These are phyloP conservation scores for Caloenas nicobarica DNA, from an alignment of 2,113 vertebrate genomes.

Conservation along the genomic window DNA sequence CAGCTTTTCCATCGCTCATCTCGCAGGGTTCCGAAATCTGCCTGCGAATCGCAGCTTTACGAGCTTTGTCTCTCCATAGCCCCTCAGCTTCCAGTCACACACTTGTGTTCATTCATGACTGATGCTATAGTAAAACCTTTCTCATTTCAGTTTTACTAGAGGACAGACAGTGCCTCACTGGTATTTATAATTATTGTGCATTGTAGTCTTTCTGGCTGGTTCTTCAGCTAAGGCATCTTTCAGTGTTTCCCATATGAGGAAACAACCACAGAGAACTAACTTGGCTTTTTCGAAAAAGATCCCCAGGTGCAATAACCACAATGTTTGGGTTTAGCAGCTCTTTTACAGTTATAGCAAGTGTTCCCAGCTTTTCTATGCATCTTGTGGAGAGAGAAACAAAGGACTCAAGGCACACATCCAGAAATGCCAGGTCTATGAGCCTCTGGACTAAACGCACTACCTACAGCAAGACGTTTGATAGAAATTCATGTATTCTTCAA, in stretches of 20 bases:
- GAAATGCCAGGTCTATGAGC: rapidly evolving
- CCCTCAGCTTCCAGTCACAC: background rate
- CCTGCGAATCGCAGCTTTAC: rapidly evolving
- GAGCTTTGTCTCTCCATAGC: background rate
- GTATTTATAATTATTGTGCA: background rate
- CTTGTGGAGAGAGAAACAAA: background rate
- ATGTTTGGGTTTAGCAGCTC: background rate
- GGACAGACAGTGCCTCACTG: background rate
- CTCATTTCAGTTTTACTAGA: background rate
- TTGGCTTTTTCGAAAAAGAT: background rate
- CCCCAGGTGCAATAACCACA: background rate
- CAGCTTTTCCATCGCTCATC: background rate
- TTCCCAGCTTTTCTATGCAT: background rate
- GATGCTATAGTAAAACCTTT: background rate
- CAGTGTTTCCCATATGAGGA: background rate
- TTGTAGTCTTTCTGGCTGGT: background rate
- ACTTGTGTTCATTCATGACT: rapidly evolving
- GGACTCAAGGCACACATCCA: rapidly evolving
- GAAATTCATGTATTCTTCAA: rapidly evolving
- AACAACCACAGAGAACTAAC: background rate
- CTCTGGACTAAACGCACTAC: rapidly evolving
- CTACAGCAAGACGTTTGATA: background rate
- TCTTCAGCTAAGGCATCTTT: background rate
- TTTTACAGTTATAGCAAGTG: rapidly evolving
- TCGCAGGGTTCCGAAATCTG: background rate